Evolutionary conservation across 2,797 vertebrate species (phyloP).

Genomic region (Aulostomus chinensis): DNA sequence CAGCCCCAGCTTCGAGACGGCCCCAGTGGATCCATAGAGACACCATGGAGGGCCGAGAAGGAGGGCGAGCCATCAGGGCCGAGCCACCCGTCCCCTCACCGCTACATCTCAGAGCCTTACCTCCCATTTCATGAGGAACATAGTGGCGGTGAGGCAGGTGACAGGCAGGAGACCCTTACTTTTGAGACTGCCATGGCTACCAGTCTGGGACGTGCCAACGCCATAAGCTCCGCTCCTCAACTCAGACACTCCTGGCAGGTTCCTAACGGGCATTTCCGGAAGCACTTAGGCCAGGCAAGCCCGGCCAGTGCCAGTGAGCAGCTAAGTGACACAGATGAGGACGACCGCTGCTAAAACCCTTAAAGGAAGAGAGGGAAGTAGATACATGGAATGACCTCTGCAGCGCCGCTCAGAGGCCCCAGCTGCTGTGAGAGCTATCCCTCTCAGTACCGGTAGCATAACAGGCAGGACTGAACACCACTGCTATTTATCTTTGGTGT

Average conservation of each 20-base stretch:
- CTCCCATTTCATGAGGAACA: constrained; percentile 89
- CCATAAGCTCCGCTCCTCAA: constrained; percentile 91
- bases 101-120: constrained; percentile 97
- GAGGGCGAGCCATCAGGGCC: constrained; percentile 71
- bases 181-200: constrained; percentile 94
- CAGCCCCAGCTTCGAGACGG: constrained; percentile 76
- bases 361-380: constrained; percentile 5
- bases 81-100: constrained; percentile 88
- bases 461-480: constrained; percentile 34
- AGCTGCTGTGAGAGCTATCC: constrained; percentile 35
- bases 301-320: constrained; percentile 84
- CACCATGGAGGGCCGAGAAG: constrained; percentile 57
- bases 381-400: constrained; percentile 3
- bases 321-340: constrained; percentile 95
- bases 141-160: constrained; percentile 81
- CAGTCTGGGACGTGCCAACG: constrained; percentile 90
- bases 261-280: constrained; percentile 95
- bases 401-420: constrained; percentile 16
- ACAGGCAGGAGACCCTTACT: constrained; percentile 89
- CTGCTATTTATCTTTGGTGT: constrained; percentile 41
- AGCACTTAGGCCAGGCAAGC: constrained; percentile 83
- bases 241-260: constrained; percentile 96
- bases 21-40: constrained; percentile 62
- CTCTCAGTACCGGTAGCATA: constrained; percentile 63
- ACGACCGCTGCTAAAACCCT: constrained; percentile 90